Base-by-base conservation (phyloP, 1,140 invertebrate genomes). In the Dreissena polymorpha region DNA sequence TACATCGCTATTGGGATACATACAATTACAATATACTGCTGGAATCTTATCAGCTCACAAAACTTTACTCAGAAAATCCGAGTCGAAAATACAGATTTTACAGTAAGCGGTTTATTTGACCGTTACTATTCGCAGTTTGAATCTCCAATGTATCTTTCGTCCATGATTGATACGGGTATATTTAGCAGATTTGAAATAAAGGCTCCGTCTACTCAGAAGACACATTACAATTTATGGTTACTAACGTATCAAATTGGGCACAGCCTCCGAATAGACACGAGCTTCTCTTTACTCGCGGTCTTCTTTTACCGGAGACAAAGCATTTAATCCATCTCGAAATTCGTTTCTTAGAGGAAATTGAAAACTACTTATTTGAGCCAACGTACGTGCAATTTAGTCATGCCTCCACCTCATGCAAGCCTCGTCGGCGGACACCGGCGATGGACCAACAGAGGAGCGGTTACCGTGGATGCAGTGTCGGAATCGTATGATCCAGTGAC, bases 281-380 rank as follows among this genome's bases (percentile, higher is more conserved):
- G 27, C 53, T 82, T 13, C 23, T 73, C 13, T 82, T 82, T 55
- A 51, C 79, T n/a, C 68, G 55, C 21, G 79, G 79, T 3, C 16
- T 72, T 63, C 14, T 78, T 23, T 39, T 39, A 39, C 13, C 7
- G 5, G 63, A 72, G 39, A 10, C 2, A 16, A 74, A 18, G 18
- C 63, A 82, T 55, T 14, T 65, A 3, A 27, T 82, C 16, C 29
- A 18, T 2, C 21, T 74, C 0, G 3, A 67, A 25, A 60, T 82
- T 21, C 53, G 53, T 50, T 74, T 82, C 60, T 57, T 53, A 55
- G 70, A 82, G 68, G 79, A 82, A n/a, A 57, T 63, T 10, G 25
- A 12, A 13, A 82, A 82, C 29, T 53, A 39, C 27, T 67, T 82
- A 13, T 82, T 82, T 82, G 79, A 82, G 25, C 79, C 79, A 16